phyloP scores from a whole-genome alignment of 2,888 invertebrate species.

The Eugnorisma glareosa region DNA sequence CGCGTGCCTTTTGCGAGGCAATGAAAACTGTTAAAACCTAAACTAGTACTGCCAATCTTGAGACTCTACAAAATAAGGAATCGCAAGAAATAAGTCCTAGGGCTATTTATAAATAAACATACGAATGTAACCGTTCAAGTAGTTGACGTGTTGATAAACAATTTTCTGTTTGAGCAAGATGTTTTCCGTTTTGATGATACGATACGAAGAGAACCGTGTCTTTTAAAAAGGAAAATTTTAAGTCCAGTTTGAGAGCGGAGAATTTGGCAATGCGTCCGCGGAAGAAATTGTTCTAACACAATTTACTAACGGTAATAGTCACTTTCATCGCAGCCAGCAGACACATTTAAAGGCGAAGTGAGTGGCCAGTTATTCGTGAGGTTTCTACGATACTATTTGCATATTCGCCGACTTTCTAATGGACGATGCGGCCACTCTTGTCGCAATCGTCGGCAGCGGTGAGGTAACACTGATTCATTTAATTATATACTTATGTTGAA shows the following conservation, averaged over 20 bases:
- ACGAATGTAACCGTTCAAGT: slow-evolving; percentile 75
- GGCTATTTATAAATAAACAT: slow-evolving; percentile 80
- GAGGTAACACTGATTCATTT: slow-evolving; percentile 89
- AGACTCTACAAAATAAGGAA: slow-evolving; percentile 66
- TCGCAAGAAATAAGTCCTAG: slow-evolving; percentile 76
- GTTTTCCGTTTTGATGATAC: slow-evolving; percentile 75
- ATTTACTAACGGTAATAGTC: slow-evolving; percentile 89
- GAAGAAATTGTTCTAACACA: slow-evolving; percentile 87
- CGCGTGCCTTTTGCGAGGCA: slow-evolving; percentile 23
- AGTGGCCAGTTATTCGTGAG: slow-evolving; percentile 90
- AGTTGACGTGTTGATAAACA: slow-evolving; percentile 82
- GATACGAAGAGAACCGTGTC: slow-evolving; percentile 67
- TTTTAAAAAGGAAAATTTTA: slow-evolving; percentile 65
- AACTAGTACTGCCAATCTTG: slow-evolving; percentile 20
- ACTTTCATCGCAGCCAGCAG: slow-evolving; percentile 90
- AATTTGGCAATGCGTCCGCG: slow-evolving; percentile 80
- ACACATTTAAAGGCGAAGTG: slow-evolving; percentile 89
- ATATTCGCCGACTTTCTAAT: slow-evolving; percentile 91
- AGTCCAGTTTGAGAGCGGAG: slow-evolving; percentile 63
- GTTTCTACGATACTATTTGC: slow-evolving; percentile 91
- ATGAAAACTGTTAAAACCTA: slow-evolving; percentile 29
- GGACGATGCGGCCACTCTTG: slow-evolving; percentile 89
- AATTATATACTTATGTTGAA: slow-evolving; percentile 84
- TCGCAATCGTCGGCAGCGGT: slow-evolving; percentile 88
- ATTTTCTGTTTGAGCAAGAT: slow-evolving; percentile 76